Evolutionary conservation across 2,797 vertebrate genomes (phyloP), one percentile per base, ranked within the genome.

Genomic region (Pseudochirops cupreus): DNA sequence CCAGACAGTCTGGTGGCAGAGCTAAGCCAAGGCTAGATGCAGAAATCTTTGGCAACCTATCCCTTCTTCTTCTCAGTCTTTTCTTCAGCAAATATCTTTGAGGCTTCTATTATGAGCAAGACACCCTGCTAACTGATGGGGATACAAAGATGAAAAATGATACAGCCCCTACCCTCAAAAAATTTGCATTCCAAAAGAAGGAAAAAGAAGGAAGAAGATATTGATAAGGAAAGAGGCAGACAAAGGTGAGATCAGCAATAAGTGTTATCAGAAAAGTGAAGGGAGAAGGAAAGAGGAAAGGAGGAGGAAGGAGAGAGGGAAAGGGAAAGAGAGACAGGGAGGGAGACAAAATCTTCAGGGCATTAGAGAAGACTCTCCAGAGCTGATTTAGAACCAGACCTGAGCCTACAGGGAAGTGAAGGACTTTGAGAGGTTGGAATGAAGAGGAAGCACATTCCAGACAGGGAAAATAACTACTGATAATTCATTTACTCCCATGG

Each of bases 1-100:
- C 74, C 97, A 97, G 97, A 97, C 97, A 97, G 97, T 87, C 96
- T 91, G 97, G 96, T 96, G 98, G 96, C 96, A 87, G 9, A 87
- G 39, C 74, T 87, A 87, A 87, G 74, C 74, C 74, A 87, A 87
- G 74, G 94, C 97, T 97, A 97, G 97, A 97, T 98, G 97, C 97
- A 97, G 97, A 92, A 89, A 94, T 90, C 94, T 96, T 96, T 97
- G 97, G 97, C 97, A 97, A 93, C 94, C 92, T 94, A 74, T 92
- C 0, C 18, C 90, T 95, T 97, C 95, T 89, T 90, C 91, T 95
- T 92, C 94, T 97, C 97, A 95, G 96, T 95, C 95, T 3, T 94
- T 94, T 97, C 97, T 95, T 94, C 95, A 87, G 26, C 39, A 46
- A 87, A 87, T 87, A 87, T 87, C 46, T 26, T 4, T 87, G 67